Conservation (phyloP, 2,888 invertebrate species). For the Pristionchus arcanus region DNA sequence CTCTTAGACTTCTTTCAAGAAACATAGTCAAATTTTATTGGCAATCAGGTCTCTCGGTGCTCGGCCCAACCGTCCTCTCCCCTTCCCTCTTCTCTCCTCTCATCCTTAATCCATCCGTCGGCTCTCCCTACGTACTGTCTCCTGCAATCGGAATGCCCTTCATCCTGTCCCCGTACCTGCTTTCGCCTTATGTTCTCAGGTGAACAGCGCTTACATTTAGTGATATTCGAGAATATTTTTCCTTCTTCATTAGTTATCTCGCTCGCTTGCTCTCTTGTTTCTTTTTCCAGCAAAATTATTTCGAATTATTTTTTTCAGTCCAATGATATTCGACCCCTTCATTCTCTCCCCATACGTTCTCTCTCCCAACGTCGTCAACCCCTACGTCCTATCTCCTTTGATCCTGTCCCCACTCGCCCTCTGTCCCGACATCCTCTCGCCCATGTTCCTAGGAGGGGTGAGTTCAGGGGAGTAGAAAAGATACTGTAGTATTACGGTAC, state of each 20-base stretch:
- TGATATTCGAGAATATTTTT: too few relatives aligned
- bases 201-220: not conserved
- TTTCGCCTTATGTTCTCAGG: constrained; percentile 63
- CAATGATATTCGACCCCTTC: constrained; percentile 65
- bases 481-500: too few relatives aligned
- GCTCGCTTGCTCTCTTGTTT: too few relatives aligned
- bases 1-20: too few relatives aligned
- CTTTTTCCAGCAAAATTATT: too few relatives aligned
- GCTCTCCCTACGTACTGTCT: constrained; percentile 65
- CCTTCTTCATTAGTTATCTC: too few relatives aligned
- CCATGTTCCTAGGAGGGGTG: constrained; percentile 50
- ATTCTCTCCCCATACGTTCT: constrained; percentile 62
- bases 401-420: constrained; percentile 56
- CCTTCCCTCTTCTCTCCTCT: constrained; percentile 76
- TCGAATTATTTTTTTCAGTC: constrained; percentile 27
- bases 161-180: constrained; percentile 64
- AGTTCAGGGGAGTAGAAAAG: not conserved
- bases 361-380: constrained; percentile 65
- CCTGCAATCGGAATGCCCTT: constrained; percentile 71
- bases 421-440: constrained; percentile 53
- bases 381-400: constrained; percentile 73
- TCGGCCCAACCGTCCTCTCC: constrained; percentile 69
- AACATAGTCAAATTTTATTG: too few relatives aligned
- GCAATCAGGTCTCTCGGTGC: constrained; percentile 56
- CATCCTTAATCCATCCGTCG: constrained; percentile 71